phyloP scores from a whole-genome alignment of 2,113 vertebrate species.

The Oceanites oceanicus region DNA sequence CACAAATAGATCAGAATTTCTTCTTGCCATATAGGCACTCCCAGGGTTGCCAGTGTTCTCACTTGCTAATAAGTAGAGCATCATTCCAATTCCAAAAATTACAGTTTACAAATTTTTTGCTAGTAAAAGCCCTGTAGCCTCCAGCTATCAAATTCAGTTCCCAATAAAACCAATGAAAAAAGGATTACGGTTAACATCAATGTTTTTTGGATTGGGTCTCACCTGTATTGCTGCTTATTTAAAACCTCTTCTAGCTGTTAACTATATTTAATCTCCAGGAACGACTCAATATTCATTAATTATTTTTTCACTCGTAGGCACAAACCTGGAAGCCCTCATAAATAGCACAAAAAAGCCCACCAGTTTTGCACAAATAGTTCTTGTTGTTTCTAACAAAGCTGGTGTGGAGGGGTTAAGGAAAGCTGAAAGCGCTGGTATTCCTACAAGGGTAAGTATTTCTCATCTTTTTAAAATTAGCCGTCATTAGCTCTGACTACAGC shows the following conservation, averaged over 20 bases:
- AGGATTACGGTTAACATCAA: not conserved
- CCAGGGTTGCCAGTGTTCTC: not conserved
- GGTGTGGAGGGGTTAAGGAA: constrained; percentile 87
- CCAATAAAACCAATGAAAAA: not conserved
- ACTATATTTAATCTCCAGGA: not conserved
- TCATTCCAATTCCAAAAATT: not conserved
- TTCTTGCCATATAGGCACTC: not conserved
- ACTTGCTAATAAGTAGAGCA: not conserved
- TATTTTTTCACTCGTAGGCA: constrained; percentile 75
- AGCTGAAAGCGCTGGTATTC: constrained; percentile 87
- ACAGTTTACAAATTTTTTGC: not conserved
- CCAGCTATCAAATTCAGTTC: not conserved
- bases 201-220: not conserved
- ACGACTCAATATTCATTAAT: not conserved
- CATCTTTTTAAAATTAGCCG: not conserved
- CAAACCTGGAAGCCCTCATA: constrained; percentile 94
- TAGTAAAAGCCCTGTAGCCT: not conserved
- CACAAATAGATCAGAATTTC: not conserved
- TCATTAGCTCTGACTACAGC: not conserved
- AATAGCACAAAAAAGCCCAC: constrained; percentile 78
- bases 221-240: not conserved
- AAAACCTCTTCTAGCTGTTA: not conserved
- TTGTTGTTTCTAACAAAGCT: constrained; percentile 92
- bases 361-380: constrained; percentile 84
- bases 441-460: constrained; percentile 82